Conservation (phyloP, 2,888 invertebrate species). For the Oxystoma pomonae region DNA sequence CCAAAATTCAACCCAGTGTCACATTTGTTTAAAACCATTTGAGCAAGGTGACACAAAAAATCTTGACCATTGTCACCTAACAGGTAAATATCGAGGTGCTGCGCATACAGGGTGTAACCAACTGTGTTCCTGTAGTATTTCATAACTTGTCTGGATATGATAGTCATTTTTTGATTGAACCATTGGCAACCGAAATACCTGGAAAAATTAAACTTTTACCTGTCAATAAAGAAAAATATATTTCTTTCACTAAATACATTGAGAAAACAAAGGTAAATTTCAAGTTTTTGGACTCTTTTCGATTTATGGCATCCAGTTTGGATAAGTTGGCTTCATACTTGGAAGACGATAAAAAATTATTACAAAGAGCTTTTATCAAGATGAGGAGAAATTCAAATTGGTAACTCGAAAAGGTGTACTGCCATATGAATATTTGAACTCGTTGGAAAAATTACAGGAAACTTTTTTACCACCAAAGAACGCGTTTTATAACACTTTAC, state of each 20-base stretch:
- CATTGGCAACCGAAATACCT: constrained; percentile 23
- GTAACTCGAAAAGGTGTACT: constrained; percentile 35
- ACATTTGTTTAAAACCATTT: constrained; percentile 15
- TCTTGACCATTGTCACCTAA: constrained; percentile 16
- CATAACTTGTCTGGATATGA: constrained; percentile 34
- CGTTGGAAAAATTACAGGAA: constrained; percentile 23
- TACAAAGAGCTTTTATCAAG: constrained; percentile 12
- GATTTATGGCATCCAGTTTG: constrained; percentile 29
- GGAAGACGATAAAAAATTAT: constrained; percentile 18
- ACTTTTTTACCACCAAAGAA: constrained; percentile 23
- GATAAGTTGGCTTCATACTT: constrained; percentile 29
- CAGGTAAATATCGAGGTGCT: constrained; percentile 15
- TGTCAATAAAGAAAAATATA: constrained; percentile 29
- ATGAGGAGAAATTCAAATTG: constrained; percentile 22
- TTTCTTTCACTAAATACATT: too few species aligned
- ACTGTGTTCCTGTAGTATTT: constrained; percentile 32
- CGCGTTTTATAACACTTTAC: too few species aligned
- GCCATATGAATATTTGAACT: constrained; percentile 34
- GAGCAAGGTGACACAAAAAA: constrained; percentile 9
- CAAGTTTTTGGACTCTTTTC: constrained; percentile 28
- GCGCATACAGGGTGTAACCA: constrained; percentile 30
- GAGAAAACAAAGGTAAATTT: too few species aligned
- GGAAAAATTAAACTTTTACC: constrained; percentile 26
- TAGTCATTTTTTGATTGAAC: constrained; percentile 30
- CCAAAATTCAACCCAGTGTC: constrained; percentile 2